phyloP scores from a whole-genome alignment of 2,113 vertebrate species.

The Colistium nudipinnis region DNA sequence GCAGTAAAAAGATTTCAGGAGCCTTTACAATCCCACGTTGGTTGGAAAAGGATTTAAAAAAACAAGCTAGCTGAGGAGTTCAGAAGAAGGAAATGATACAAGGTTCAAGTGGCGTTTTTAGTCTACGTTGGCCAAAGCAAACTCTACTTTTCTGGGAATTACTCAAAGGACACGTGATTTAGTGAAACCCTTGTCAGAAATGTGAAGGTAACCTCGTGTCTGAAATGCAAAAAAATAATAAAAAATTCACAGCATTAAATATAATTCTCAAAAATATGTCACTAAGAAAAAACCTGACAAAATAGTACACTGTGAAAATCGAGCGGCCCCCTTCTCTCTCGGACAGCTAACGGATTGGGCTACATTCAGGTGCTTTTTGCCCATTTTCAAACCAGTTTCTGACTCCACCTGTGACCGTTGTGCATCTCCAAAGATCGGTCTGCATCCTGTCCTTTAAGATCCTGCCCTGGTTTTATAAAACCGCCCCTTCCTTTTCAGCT shows the following conservation, averaged over 20 bases:
- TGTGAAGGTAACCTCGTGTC: conserved; percentile 34
- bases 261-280: conserved; percentile 5
- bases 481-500: conserved; percentile 22
- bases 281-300: conserved; percentile 11
- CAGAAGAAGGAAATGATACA: no score
- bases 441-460: conserved; percentile 5
- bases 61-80: no score
- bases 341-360: conserved; percentile 25
- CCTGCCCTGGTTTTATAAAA: conserved; percentile 27
- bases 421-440: background rate
- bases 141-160: no score
- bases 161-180: background rate
- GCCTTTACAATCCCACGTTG: background rate
- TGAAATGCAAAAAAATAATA: conserved; percentile 11
- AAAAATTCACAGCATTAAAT: conserved; percentile 41
- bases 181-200: conserved; percentile 6
- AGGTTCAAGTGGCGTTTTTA: no score
- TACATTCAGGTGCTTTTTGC: conserved; percentile 66
- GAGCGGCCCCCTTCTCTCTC: conserved; percentile 9
- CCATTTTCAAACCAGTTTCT: conserved; percentile 25
- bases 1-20: background rate
- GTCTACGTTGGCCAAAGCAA: no score
- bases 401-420: conserved; percentile 4
- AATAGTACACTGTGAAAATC: conserved; percentile 13
- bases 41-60: no score